Evolutionary conservation across 1,140 invertebrate genomes (phyloP).

Genomic region (Meloidogyne exigua): DNA sequence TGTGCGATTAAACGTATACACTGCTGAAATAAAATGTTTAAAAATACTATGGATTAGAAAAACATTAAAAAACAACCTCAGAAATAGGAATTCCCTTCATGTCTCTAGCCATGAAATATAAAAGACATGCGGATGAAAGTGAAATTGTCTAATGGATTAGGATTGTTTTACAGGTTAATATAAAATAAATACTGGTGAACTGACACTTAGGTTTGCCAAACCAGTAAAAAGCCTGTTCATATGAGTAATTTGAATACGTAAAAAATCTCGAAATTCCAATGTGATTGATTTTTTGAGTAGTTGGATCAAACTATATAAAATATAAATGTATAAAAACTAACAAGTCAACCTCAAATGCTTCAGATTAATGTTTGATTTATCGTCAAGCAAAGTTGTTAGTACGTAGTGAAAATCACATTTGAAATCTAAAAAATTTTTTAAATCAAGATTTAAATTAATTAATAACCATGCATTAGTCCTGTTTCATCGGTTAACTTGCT

Average conservation of each 20-base stretch:
- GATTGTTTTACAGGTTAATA: neutral
- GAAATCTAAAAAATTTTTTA: constrained; percentile 30
- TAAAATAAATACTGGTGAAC: constrained; percentile 4
- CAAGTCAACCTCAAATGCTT: constrained; percentile 42
- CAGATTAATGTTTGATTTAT: constrained; percentile 32
- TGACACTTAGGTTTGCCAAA: neutral
- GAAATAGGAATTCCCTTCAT: constrained; percentile 17
- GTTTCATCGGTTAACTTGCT: neutral
- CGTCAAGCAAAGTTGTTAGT: constrained; percentile 35
- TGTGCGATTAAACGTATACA: constrained; percentile 27
- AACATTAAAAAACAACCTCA: constrained; percentile 6
- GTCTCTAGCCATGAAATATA: constrained; percentile 34
- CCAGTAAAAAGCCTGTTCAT: constrained; percentile 12
- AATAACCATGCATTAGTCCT: constrained; percentile 14
- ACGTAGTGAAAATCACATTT: constrained; percentile 50
- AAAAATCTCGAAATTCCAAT: constrained; percentile 19
- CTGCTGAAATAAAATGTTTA: constrained; percentile 10
- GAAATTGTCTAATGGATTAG: constrained; percentile 9
- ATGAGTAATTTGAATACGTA: constrained; percentile 4
- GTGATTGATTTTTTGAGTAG: constrained; percentile 16
- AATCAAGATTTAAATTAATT: too few species aligned
- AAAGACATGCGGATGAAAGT: constrained; percentile 17
- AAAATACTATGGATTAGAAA: neutral
- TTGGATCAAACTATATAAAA: constrained; percentile 7
- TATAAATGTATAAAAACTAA: neutral